Evolutionary conservation across 2,888 invertebrate genomes (phyloP).

Genomic region (Melinaea marsaeus): DNA sequence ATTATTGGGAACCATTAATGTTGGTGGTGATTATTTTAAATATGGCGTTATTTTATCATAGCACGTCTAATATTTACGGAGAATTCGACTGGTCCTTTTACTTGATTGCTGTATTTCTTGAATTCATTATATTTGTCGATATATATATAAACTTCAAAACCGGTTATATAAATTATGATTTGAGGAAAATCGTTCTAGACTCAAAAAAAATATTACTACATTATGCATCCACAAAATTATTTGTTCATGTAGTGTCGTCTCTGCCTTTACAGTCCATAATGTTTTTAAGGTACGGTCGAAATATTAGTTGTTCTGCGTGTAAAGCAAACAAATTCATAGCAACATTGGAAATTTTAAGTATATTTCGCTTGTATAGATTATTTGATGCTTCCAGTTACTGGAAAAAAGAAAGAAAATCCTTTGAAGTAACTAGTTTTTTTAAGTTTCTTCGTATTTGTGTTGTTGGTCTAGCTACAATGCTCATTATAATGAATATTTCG

Average conservation of each 20-base stretch:
- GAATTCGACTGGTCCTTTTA: slow-evolving; percentile 25
- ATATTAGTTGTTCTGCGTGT: slow-evolving; percentile 24
- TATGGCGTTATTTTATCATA: slow-evolving; percentile 27
- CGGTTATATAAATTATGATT: slow-evolving; percentile 22
- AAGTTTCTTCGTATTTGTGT: slow-evolving; percentile 29
- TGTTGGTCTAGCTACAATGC: slow-evolving; percentile 26
- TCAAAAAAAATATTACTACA: slow-evolving; percentile 23
- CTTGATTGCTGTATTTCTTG: slow-evolving; percentile 22
- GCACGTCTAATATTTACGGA: slow-evolving; percentile 26
- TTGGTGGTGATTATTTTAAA: slow-evolving; percentile 19
- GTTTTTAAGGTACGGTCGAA: slow-evolving; percentile 27
- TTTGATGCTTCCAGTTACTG: slow-evolving; percentile 26
- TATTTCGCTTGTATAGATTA: slow-evolving; percentile 26
- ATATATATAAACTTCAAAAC: slow-evolving; percentile 25
- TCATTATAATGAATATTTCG: slow-evolving; percentile 19
- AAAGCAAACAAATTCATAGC: slow-evolving; percentile 29
- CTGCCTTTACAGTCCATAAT: slow-evolving; percentile 24
- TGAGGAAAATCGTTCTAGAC: slow-evolving; percentile 26
- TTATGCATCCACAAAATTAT: slow-evolving; percentile 27
- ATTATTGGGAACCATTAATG: slow-evolving; percentile 25
- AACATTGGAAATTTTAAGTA: slow-evolving; percentile 22
- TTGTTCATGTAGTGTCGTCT: slow-evolving; percentile 24
- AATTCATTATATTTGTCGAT: slow-evolving; percentile 21
- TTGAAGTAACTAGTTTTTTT: slow-evolving; percentile 19
- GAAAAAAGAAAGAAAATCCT: slow-evolving; percentile 20